A percentile compares a stretch with the other conserved stretches of the same genome.
These are phyloP conservation scores for Pterostichus madidus DNA, from an alignment of 2,888 invertebrate genomes.

Conservation along the genomic window DNA sequence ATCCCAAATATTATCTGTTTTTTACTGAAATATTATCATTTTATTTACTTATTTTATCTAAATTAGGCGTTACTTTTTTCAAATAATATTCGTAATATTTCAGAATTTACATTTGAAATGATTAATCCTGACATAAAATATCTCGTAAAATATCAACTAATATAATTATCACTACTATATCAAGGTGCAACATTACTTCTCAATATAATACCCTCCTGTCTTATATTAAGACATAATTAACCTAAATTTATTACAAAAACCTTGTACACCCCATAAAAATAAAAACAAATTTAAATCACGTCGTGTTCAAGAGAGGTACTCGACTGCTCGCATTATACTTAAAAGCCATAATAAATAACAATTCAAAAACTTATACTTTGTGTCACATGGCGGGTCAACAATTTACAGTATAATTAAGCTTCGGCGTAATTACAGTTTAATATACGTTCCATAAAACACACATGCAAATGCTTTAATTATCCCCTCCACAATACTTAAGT, in stretches of 20 bases:
- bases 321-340: conserved; percentile 28
- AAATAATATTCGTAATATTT: too few species aligned
- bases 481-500: conserved; percentile 56
- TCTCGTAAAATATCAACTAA: not conserved
- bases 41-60: too few species aligned
- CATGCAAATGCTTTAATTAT: conserved; percentile 57
- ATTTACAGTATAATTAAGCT: conserved; percentile 62
- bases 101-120: too few species aligned
- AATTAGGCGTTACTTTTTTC: too few species aligned
- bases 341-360: conserved; percentile 47
- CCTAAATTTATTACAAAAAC: conserved; percentile 6
- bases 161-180: not conserved
- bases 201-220: conserved; percentile 25
- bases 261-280: conserved; percentile 10
- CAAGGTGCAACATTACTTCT: too few species aligned
- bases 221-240: conserved; percentile 19
- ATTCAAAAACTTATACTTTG: conserved; percentile 52
- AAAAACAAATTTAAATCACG: conserved; percentile 32
- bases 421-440: conserved; percentile 61
- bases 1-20: too few species aligned
- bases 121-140: not conserved
- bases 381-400: conserved; percentile 59
- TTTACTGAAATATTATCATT: too few species aligned
- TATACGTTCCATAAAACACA: conserved; percentile 62
- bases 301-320: conserved; percentile 3